These are phyloP conservation scores for Myopa testacea DNA, from an alignment of 2,888 invertebrate genomes.

Conservation along the genomic window DNA sequence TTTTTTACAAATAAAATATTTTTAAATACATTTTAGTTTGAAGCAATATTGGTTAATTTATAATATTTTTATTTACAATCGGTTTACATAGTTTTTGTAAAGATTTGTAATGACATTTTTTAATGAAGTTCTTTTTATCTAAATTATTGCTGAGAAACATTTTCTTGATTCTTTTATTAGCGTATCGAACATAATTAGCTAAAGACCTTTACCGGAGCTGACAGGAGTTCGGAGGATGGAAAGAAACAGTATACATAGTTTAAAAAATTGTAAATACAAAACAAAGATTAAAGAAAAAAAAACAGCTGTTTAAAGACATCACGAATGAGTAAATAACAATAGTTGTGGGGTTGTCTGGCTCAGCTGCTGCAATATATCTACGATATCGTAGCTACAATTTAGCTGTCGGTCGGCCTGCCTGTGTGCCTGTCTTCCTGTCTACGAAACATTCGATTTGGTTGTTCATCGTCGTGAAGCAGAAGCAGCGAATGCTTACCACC, in stretches of 20 bases:
- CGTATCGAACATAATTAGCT: too few relatives aligned
- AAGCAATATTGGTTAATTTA: too few relatives aligned
- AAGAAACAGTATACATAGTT: background rate
- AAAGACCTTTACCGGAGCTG: too few relatives aligned
- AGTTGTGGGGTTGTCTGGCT: constrained; percentile 10
- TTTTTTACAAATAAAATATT: too few relatives aligned
- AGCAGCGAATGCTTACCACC: background rate
- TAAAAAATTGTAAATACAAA: background rate
- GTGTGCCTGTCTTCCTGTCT: background rate
- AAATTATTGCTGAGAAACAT: too few relatives aligned
- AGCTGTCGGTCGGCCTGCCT: constrained; percentile 10
- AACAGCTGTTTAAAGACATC: constrained; percentile 12
- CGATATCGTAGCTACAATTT: constrained; percentile 4
- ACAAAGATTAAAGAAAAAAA: background rate
- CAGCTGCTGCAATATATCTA: too few relatives aligned
- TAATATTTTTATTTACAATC: too few relatives aligned
- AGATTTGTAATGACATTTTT: too few relatives aligned
- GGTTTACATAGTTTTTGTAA: too few relatives aligned
- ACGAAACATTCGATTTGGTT: background rate
- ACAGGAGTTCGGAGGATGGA: background rate
- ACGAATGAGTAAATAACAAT: background rate
- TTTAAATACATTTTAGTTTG: too few relatives aligned
- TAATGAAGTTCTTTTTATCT: too few relatives aligned
- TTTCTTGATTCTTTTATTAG: too few relatives aligned
- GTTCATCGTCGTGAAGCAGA: background rate